Conservation (phyloP, 1,140 invertebrate species). For the Coenobita brevimanus region DNA sequence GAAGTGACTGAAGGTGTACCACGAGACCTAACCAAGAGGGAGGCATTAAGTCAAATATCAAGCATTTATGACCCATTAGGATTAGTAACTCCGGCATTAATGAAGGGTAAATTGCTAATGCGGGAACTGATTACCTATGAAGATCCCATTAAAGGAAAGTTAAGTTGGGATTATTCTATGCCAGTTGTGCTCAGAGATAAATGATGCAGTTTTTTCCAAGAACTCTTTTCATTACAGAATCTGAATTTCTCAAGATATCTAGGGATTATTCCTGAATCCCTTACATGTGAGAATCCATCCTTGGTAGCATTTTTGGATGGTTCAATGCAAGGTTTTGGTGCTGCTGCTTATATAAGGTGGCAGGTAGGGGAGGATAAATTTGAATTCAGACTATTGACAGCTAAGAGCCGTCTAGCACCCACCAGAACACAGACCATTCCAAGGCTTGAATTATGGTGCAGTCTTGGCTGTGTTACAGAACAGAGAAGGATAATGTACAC, state of each 20-base stretch:
- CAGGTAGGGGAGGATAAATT: conserved; percentile 1
- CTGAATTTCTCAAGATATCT: neutral
- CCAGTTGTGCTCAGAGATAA: neutral
- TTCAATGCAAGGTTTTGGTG: conserved; percentile 30
- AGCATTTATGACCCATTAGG: conserved; percentile 24
- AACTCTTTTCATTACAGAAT: conserved; percentile 3
- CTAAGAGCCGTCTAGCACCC: conserved; percentile 17
- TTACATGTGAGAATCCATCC: conserved; percentile 13
- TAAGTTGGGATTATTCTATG: neutral
- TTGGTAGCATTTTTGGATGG: conserved; percentile 20
- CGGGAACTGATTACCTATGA: neutral
- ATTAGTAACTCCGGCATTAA: neutral
- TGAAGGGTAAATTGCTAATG: conserved; percentile 7
- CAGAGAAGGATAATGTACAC: too few relatives aligned
- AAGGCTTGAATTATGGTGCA: conserved; percentile 21
- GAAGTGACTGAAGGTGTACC: neutral
- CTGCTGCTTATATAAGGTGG: conserved; percentile 29
- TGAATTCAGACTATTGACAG: neutral
- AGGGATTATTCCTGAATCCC: neutral
- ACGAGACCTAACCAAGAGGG: neutral
- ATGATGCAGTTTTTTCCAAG: neutral
- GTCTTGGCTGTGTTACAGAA: too few relatives aligned
- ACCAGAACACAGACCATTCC: conserved; percentile 16
- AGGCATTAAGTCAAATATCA: conserved; percentile 17
- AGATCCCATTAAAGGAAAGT: neutral